Conservation (phyloP, 2,888 invertebrate species). For the Brachypalpus laphriformis region DNA sequence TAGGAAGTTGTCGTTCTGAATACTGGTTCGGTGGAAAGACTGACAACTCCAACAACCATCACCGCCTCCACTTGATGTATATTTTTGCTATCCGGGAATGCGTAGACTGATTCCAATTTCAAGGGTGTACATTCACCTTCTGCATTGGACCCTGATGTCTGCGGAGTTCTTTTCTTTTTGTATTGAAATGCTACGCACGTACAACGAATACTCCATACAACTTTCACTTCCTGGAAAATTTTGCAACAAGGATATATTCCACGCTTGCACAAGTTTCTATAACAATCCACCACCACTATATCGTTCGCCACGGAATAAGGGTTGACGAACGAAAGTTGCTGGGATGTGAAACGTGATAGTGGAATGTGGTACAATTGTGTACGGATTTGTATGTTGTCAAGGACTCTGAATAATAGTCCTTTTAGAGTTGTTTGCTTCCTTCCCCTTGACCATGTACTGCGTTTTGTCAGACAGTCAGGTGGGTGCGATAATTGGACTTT, state of each 20-base stretch:
- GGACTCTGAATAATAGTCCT: constrained; percentile 4
- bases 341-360: constrained; percentile 37
- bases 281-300: constrained; percentile 13
- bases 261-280: constrained; percentile 10
- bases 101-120: constrained; percentile 61
- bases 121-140: constrained; percentile 48
- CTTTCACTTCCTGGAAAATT: constrained; percentile 66
- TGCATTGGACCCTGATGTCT: constrained; percentile 16
- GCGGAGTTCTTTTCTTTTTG: neutral
- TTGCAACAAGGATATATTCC: constrained; percentile 40
- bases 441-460: constrained; percentile 22
- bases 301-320: constrained; percentile 18
- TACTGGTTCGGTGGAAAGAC: constrained; percentile 9
- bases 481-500: constrained; percentile 66
- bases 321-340: constrained; percentile 18
- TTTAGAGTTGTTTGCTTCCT: neutral
- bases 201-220: constrained; percentile 31
- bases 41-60: constrained; percentile 8
- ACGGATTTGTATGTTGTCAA: constrained; percentile 24
- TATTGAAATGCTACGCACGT: constrained; percentile 62
- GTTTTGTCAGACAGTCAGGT: constrained; percentile 21
- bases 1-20: constrained; percentile 1
- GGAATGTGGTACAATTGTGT: constrained; percentile 56
- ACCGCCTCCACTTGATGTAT: constrained; percentile 30
- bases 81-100: constrained; percentile 46